phyloP scores from a whole-genome alignment of 2,113 vertebrate genomes.

The Cacatua alba region DNA sequence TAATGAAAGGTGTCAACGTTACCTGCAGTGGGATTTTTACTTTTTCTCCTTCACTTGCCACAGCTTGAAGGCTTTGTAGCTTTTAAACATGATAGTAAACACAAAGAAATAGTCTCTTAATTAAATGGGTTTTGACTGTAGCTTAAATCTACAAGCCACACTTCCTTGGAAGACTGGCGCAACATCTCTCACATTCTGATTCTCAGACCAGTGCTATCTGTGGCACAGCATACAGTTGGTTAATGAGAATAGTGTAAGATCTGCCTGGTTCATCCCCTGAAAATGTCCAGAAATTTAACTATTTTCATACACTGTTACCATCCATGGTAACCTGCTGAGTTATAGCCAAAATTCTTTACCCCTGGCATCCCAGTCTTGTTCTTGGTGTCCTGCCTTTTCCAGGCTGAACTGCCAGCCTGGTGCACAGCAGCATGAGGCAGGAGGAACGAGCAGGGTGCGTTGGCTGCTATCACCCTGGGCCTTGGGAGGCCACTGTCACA shows the following conservation, averaged over 20 bases:
- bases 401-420: neutral
- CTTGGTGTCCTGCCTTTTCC: neutral
- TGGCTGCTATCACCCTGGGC: neutral
- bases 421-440: neutral
- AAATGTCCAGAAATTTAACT: neutral
- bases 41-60: neutral
- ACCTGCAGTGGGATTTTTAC: neutral
- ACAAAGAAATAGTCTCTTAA: neutral
- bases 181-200: neutral
- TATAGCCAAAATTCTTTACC: neutral
- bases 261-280: neutral
- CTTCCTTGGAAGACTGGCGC: neutral
- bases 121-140: neutral
- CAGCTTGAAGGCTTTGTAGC: neutral
- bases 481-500: fast-evolving
- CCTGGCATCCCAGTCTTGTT: neutral
- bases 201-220: neutral
- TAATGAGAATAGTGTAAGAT: neutral
- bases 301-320: neutral
- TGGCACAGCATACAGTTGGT: neutral
- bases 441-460: neutral
- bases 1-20: neutral
- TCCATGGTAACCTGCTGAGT: neutral
- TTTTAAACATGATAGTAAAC: neutral
- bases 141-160: neutral